Evolutionary conservation across 2,888 invertebrate genomes (phyloP).

Genomic region (Agonopterix arenella): DNA sequence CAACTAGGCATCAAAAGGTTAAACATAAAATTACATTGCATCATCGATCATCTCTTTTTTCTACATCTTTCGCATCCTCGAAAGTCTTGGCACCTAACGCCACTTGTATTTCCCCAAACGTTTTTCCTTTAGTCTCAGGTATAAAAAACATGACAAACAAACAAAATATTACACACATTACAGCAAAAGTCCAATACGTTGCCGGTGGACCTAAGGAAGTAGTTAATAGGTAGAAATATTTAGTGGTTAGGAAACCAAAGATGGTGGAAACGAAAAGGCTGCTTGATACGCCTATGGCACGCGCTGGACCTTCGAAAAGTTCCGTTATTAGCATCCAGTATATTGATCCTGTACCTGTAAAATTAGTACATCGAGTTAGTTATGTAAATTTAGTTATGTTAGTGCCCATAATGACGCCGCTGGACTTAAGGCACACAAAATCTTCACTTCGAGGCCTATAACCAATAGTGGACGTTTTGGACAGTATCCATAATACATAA

Average conservation of each 20-base stretch:
- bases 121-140: slow-evolving; percentile 58
- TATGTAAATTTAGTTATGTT: neutral
- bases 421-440: neutral
- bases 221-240: slow-evolving; percentile 35
- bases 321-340: slow-evolving; percentile 42
- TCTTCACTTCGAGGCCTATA: neutral
- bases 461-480: too few species aligned
- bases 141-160: slow-evolving; percentile 31
- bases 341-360: slow-evolving; percentile 47
- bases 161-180: slow-evolving; percentile 24
- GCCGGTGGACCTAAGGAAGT: slow-evolving; percentile 31
- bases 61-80: neutral
- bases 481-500: too few species aligned
- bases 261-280: slow-evolving; percentile 16
- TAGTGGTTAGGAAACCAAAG: slow-evolving; percentile 30
- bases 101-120: slow-evolving; percentile 46
- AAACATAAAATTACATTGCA: too few species aligned
- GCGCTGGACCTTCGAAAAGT: slow-evolving; percentile 39
- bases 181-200: slow-evolving; percentile 39
- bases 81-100: slow-evolving; percentile 20
- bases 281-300: slow-evolving; percentile 35
- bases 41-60: neutral
- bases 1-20: too few species aligned
- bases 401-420: neutral
- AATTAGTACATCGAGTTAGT: neutral